Conservation (phyloP, 2,113 vertebrate species). For the Odontesthes bonariensis region DNA sequence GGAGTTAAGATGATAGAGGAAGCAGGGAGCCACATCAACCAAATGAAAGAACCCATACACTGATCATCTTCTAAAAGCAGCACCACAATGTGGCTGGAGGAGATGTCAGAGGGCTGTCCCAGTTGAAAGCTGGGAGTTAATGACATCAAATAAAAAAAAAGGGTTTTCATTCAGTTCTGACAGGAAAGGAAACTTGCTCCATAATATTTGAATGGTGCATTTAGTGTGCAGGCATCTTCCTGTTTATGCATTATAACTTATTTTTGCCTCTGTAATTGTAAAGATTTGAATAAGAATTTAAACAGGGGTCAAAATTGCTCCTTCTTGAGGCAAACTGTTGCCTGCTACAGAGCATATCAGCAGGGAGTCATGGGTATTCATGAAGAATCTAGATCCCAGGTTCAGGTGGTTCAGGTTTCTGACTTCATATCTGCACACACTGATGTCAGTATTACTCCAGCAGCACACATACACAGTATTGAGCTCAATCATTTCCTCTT, state of each 20-base stretch:
- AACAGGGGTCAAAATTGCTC: conserved; percentile 48
- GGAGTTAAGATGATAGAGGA: background rate
- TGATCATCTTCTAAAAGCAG: conserved; percentile 36
- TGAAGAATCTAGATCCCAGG: conserved; percentile 69
- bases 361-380: conserved; percentile 63
- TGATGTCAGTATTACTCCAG: conserved; percentile 72
- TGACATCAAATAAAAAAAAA: background rate
- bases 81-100: conserved; percentile 57
- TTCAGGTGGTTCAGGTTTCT: conserved; percentile 74
- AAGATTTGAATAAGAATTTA: conserved; percentile 56
- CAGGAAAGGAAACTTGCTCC: background rate
- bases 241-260: conserved; percentile 17
- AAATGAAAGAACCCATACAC: conserved; percentile 5
- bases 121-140: background rate
- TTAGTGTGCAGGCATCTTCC: conserved; percentile 10
- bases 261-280: conserved; percentile 37
- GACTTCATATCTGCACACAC: conserved; percentile 76
- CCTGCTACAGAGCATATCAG: conserved; percentile 54
- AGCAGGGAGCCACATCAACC: background rate
- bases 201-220: conserved; percentile 24
- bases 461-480: conserved; percentile 53
- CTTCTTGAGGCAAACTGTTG: conserved; percentile 48
- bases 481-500: conserved; percentile 67
- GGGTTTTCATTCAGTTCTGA: background rate
- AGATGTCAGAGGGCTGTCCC: conserved; percentile 21